A percentile compares a stretch with the other conserved stretches of the same genome.
Conservation (phyloP, 92 coral and sea anemone species). For the Epizoanthus rinbou region DNA sequence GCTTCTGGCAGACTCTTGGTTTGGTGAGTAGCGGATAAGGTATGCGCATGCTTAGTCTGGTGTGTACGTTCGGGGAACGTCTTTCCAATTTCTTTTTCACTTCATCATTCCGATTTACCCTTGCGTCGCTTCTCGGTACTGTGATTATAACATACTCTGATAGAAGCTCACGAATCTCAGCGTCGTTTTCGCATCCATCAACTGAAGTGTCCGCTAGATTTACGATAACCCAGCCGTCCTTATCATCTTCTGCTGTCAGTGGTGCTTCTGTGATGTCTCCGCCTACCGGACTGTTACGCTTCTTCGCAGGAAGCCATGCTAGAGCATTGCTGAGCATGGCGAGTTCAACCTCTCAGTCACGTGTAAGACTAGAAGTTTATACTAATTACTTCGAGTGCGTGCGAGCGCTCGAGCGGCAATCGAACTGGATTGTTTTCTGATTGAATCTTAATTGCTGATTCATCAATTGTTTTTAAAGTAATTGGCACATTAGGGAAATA, state of each 20-base stretch:
- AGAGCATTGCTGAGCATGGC: not conserved
- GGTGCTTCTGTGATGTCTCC: not conserved
- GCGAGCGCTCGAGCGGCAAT: constrained; percentile 26
- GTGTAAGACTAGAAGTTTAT: not conserved
- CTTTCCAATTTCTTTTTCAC: not conserved
- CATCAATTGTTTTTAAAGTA: constrained; percentile 24
- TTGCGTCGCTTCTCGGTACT: not conserved
- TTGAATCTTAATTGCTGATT: constrained; percentile 10
- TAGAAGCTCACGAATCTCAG: constrained; percentile 2
- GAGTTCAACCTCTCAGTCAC: not conserved
- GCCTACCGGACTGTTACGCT: not conserved
- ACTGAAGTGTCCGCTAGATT: not conserved
- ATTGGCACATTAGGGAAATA: not conserved
- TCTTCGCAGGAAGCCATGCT: not conserved
- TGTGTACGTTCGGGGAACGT: not conserved
- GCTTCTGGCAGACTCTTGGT: constrained; percentile 1
- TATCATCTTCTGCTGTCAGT: not conserved
- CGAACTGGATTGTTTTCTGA: constrained; percentile 17
- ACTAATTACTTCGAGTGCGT: not conserved
- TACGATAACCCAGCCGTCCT: constrained; percentile 31
- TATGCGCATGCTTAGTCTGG: not conserved
- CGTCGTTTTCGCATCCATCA: not conserved
- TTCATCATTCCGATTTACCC: not conserved
- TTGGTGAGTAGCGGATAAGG: not conserved
- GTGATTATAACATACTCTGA: constrained; percentile 37